Conservation (phyloP, 2,888 invertebrate species). For the Polydrusus cervinus region DNA sequence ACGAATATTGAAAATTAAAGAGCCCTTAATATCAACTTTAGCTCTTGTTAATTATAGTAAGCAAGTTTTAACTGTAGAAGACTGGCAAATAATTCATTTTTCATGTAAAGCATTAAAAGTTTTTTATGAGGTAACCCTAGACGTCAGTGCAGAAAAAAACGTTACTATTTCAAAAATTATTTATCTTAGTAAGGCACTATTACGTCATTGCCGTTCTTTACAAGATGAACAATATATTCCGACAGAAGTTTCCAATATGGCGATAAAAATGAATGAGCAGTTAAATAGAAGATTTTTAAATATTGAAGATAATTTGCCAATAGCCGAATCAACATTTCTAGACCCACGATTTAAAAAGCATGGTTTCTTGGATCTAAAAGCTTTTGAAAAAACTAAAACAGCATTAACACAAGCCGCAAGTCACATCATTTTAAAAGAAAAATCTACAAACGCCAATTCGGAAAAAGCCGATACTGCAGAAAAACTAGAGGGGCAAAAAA, state of each 20-base stretch:
- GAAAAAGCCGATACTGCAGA: neutral
- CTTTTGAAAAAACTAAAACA: constrained; percentile 26
- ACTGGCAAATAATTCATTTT: constrained; percentile 15
- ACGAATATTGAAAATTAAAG: constrained; percentile 31
- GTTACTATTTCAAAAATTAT: constrained; percentile 43
- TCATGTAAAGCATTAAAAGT: constrained; percentile 20
- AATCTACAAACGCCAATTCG: neutral
- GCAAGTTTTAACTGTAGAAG: constrained; percentile 21
- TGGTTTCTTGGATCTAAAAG: constrained; percentile 11
- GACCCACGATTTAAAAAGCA: constrained; percentile 40
- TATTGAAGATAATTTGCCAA: constrained; percentile 30
- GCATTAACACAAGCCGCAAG: constrained; percentile 8
- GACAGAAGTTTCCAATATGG: neutral
- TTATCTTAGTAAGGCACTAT: constrained; percentile 8
- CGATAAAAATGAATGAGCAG: neutral
- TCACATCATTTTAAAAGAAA: neutral
- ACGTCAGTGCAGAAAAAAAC: constrained; percentile 6
- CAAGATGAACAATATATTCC: neutral
- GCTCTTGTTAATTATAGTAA: constrained; percentile 10
- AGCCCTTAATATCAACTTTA: constrained; percentile 45
- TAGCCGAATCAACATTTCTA: constrained; percentile 26
- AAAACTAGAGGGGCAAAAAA: neutral
- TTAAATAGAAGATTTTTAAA: constrained; percentile 6
- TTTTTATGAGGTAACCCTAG: constrained; percentile 23
- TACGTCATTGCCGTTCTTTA: neutral